Conservation (phyloP, 2,888 invertebrate genomes). For the Drosophila mercatorum region DNA sequence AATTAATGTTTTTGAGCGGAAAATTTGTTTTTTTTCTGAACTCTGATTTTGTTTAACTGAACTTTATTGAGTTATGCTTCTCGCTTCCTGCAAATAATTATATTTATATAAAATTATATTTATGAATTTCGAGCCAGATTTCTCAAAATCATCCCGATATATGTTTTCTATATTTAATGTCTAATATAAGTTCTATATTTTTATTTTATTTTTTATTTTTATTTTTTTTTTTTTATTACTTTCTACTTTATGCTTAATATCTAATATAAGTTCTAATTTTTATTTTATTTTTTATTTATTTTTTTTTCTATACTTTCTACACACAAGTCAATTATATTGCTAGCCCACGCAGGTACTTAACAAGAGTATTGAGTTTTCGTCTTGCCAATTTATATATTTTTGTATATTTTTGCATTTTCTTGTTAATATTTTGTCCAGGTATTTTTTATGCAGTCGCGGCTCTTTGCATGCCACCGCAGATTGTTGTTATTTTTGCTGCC, state of each 20-base stretch:
- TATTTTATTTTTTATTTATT: not conserved
- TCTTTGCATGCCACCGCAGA: constrained; percentile 58
- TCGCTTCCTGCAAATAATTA: too few relatives aligned
- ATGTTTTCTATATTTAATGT: not conserved
- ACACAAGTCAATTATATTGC: not conserved
- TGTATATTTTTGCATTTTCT: constrained; percentile 8
- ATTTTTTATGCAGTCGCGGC: constrained; percentile 53
- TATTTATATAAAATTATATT: too few relatives aligned
- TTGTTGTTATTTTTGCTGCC: constrained; percentile 20
- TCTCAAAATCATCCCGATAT: not conserved
- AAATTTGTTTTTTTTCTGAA: too few relatives aligned
- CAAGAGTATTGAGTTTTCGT: constrained; percentile 4
- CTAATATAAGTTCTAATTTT: not conserved
- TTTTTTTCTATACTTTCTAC: not conserved
- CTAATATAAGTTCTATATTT: not conserved
- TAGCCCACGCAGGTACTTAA: not conserved
- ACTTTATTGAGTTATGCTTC: too few relatives aligned
- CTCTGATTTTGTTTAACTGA: too few relatives aligned
- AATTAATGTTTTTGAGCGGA: too few relatives aligned
- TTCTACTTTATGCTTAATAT: not conserved
- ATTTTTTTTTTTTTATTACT: too few relatives aligned
- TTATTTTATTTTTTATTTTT: too few relatives aligned
- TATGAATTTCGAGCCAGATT: too few relatives aligned
- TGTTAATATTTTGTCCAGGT: constrained; percentile 28
- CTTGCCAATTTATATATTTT: not conserved